These are phyloP conservation scores for Stichopus chloronotus DNA, from an alignment of 35 echinoderm and acorn worm species.

Conservation along the genomic window DNA sequence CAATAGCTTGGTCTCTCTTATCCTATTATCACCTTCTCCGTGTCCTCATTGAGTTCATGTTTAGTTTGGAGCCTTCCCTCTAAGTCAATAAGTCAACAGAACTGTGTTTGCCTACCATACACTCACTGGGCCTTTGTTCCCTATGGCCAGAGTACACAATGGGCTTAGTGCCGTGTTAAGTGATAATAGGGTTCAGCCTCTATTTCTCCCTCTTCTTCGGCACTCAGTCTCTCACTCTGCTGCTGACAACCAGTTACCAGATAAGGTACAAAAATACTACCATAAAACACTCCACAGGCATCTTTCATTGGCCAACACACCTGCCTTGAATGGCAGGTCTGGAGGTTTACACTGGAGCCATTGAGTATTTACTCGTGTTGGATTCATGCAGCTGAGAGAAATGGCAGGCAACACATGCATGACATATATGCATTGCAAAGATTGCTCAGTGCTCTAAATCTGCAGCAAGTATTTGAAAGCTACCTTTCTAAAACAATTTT, in stretches of 20 bases:
- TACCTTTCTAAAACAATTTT: neutral
- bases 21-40: conserved; percentile 49
- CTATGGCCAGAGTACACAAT: conserved; percentile 59
- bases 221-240: neutral
- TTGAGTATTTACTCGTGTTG: conserved; percentile 23
- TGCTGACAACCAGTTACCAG: neutral
- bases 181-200: neutral
- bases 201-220: neutral
- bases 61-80: conserved; percentile 47
- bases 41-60: conserved; percentile 60
- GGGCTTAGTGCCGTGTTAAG: conserved; percentile 12
- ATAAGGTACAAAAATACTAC: conserved; percentile 19
- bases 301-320: conserved; percentile 27
- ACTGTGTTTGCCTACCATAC: conserved; percentile 49
- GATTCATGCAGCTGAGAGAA: neutral
- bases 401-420: neutral
- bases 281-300: conserved; percentile 27
- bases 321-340: conserved; percentile 37
- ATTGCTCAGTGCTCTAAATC: too few species aligned
- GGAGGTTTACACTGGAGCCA: neutral
- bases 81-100: conserved; percentile 59
- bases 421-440: neutral
- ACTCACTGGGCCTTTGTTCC: conserved; percentile 58
- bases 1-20: conserved; percentile 31
- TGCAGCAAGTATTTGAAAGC: neutral